These are phyloP conservation scores for Carpatolechia fugitivella DNA, from an alignment of 2,888 invertebrate genomes.

Conservation along the genomic window DNA sequence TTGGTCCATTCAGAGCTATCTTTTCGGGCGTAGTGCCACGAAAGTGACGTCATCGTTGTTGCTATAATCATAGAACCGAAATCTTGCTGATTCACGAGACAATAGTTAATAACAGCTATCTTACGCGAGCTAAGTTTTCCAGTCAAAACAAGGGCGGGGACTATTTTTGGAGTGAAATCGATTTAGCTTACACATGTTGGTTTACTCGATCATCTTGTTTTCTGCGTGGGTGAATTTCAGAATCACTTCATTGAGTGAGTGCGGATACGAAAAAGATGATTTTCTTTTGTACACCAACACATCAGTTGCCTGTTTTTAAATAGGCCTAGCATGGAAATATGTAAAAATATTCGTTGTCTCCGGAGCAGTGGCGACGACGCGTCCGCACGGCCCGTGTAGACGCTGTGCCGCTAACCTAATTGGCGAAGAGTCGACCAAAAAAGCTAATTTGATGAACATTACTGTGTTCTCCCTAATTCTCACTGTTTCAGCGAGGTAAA, in stretches of 20 bases:
- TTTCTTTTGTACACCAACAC: too few species aligned
- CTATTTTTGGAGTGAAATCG: slow-evolving; percentile 1
- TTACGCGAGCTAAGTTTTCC: slow-evolving; percentile 5
- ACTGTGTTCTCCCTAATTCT: slow-evolving; percentile 33
- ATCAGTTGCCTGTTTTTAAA: too few species aligned
- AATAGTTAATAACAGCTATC: slow-evolving; percentile 14
- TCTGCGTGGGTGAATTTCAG: background rate
- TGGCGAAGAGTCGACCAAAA: slow-evolving; percentile 59
- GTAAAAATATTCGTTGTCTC: too few species aligned
- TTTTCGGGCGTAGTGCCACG: slow-evolving; percentile 6
- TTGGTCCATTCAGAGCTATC: slow-evolving; percentile 1
- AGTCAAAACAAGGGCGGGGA: slow-evolving; percentile 6
- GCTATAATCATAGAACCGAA: slow-evolving; percentile 5
- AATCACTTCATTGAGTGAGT: background rate
- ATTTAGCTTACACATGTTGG: background rate
- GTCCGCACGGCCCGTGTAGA: slow-evolving; percentile 25
- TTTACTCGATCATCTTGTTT: background rate
- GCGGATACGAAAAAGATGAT: too few species aligned
- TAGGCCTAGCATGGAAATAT: too few species aligned
- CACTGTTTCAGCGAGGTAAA: slow-evolving; percentile 13
- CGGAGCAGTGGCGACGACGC: slow-evolving; percentile 26
- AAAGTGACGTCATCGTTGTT: slow-evolving; percentile 13
- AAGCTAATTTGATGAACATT: slow-evolving; percentile 66
- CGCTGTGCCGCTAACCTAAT: slow-evolving; percentile 68
- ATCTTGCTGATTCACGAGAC: slow-evolving; percentile 10